These are phyloP conservation scores for Melanerpes formicivorus DNA, from an alignment of 2,113 vertebrate genomes.

Conservation along the genomic window DNA sequence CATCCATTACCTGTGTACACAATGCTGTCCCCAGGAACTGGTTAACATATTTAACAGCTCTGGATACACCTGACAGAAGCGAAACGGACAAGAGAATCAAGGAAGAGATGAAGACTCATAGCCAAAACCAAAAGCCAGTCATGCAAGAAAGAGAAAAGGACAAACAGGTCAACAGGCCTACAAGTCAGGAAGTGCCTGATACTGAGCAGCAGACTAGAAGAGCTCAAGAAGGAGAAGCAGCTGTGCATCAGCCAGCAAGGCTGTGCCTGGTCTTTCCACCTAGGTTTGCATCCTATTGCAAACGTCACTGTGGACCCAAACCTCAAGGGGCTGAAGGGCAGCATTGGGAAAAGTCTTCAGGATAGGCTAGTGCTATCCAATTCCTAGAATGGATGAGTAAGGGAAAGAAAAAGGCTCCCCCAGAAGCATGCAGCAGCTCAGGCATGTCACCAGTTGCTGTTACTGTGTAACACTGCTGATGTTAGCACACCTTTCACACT, in stretches of 20 bases:
- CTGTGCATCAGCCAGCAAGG: neutral
- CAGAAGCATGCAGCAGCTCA: neutral
- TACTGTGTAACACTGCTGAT: fast-evolving
- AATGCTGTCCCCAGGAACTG: conserved; percentile 96
- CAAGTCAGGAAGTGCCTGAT: neutral
- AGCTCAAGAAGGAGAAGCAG: neutral
- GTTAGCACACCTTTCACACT: neutral
- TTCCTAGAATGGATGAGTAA: neutral
- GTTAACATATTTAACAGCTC: conserved; percentile 98
- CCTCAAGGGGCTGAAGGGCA: neutral
- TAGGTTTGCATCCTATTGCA: neutral
- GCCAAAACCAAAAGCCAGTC: conserved; percentile 30
- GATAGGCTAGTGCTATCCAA: neutral
- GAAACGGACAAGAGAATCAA: conserved; percentile 51
- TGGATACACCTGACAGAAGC: conserved; percentile 91
- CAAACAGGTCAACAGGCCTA: neutral
- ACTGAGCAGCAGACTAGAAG: neutral
- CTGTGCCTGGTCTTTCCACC: neutral
- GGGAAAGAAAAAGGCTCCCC: neutral
- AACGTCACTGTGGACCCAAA: neutral
- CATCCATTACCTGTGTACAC: conserved; percentile 94
- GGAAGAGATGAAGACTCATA: conserved; percentile 29
- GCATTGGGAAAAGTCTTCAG: neutral
- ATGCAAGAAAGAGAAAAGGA: neutral
- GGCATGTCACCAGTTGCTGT: neutral